phyloP scores from a whole-genome alignment of 1,140 invertebrate genomes.

The Lysiphlebus fabarum region DNA sequence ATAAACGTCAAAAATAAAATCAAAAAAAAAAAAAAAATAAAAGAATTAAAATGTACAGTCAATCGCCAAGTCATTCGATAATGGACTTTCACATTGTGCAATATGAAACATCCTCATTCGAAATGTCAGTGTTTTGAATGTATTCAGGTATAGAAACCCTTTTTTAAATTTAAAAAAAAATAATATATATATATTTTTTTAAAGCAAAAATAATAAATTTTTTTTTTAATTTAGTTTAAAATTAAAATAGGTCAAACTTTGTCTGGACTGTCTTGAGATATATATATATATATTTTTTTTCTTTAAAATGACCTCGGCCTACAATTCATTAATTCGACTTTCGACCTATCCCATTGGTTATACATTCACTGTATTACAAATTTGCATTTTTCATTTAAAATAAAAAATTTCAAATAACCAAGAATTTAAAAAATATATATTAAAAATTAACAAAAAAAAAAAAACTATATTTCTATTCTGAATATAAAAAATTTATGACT shows the following conservation, averaged over 20 bases:
- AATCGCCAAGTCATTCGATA: conserved; percentile 9
- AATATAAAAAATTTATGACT: too few relatives aligned
- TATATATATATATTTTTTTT: background rate
- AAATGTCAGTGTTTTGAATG: conserved; percentile 17
- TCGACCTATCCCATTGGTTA: conserved; percentile 17
- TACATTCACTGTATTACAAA: too few relatives aligned
- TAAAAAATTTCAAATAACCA: too few relatives aligned
- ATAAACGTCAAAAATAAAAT: conserved; percentile 1
- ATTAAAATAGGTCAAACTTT: too few relatives aligned
- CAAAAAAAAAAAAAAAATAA: conserved; percentile 2
- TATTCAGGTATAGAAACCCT: background rate
- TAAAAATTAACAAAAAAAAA: too few relatives aligned
- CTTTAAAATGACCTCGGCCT: conserved; percentile 20
- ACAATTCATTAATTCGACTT: conserved; percentile 9
- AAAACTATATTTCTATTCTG: too few relatives aligned
- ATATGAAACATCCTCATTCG: conserved; percentile 3
- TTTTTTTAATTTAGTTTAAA: too few relatives aligned
- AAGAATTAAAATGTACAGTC: background rate
- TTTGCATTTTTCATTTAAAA: too few relatives aligned
- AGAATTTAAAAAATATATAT: too few relatives aligned
- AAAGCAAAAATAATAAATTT: too few relatives aligned
- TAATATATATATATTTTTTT: too few relatives aligned
- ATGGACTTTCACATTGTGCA: conserved; percentile 14
- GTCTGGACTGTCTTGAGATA: background rate
- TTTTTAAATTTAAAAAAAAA: too few relatives aligned